These are phyloP conservation scores for Lutraria rhynchaena DNA, from an alignment of 1,140 invertebrate species.

Conservation along the genomic window DNA sequence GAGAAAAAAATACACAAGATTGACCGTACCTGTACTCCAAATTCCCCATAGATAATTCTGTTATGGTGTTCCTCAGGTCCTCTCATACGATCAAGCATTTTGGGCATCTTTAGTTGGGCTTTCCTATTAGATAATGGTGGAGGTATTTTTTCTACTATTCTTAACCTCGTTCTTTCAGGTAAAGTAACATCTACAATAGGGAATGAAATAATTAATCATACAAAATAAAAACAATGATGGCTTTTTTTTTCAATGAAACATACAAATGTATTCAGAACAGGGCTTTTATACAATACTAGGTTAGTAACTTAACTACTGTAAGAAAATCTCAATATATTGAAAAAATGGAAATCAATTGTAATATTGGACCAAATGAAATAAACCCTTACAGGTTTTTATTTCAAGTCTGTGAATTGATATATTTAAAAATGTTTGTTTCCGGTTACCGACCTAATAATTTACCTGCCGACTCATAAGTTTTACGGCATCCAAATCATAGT, in stretches of 20 bases:
- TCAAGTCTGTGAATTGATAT: too few relatives aligned
- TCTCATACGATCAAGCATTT: constrained; percentile 90
- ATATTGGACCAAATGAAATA: background rate
- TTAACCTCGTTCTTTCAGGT: constrained; percentile 74
- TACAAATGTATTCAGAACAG: background rate
- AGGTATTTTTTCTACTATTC: constrained; percentile 73
- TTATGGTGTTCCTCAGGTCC: constrained; percentile 95
- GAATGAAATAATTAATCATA: background rate
- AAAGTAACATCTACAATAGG: constrained; percentile 72
- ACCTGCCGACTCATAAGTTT: too few relatives aligned
- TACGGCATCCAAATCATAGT: too few relatives aligned
- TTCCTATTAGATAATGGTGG: constrained; percentile 47
- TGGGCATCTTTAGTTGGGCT: constrained; percentile 89
- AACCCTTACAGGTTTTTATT: too few relatives aligned
- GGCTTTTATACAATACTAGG: background rate
- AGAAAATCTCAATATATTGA: background rate
- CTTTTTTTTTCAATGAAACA: background rate
- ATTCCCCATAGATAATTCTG: constrained; percentile 92
- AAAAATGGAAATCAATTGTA: background rate
- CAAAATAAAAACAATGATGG: background rate
- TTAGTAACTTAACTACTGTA: background rate
- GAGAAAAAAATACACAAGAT: background rate
- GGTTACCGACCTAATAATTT: too few relatives aligned
- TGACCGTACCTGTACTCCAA: constrained; percentile 90
- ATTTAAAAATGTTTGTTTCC: too few relatives aligned